A percentile compares a stretch with the other conserved stretches of the same genome.
Conservation (phyloP, 2,113 vertebrate genomes). For the Strix uralensis region DNA sequence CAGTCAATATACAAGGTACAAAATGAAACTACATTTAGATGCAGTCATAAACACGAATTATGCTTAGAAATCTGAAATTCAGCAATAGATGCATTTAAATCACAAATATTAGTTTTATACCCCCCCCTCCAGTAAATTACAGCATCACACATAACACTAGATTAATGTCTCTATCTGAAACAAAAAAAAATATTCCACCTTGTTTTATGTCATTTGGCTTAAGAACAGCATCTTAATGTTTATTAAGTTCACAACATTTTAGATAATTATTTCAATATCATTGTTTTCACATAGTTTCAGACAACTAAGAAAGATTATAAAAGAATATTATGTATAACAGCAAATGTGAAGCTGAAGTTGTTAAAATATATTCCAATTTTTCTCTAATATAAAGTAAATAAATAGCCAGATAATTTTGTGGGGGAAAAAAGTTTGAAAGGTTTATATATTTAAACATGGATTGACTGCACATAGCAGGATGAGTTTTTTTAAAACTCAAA, state of each 20-base stretch:
- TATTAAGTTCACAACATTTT: background rate
- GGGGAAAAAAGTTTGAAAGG: background rate
- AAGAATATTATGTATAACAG: background rate
- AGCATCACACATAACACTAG: constrained; percentile 3
- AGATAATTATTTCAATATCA: background rate
- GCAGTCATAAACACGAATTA: constrained; percentile 30
- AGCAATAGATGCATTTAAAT: constrained; percentile 19
- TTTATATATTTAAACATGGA: background rate
- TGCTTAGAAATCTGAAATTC: constrained; percentile 10
- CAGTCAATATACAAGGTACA: background rate
- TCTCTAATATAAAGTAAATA: background rate
- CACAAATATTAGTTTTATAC: constrained; percentile 12
- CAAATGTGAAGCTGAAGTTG: background rate
- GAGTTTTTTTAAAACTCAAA: background rate
- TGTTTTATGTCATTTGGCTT: background rate
- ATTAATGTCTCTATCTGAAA: background rate
- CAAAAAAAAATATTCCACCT: background rate
- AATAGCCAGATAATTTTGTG: background rate
- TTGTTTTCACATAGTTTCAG: background rate
- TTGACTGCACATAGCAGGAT: background rate
- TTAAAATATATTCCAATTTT: background rate
- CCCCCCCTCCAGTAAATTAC: background rate
- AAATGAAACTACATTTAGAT: constrained; percentile 32
- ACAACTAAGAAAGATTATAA: background rate
- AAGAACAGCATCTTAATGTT: background rate